Conservation (phyloP, 2,888 invertebrate genomes). For the Pristionchus japonicus region DNA sequence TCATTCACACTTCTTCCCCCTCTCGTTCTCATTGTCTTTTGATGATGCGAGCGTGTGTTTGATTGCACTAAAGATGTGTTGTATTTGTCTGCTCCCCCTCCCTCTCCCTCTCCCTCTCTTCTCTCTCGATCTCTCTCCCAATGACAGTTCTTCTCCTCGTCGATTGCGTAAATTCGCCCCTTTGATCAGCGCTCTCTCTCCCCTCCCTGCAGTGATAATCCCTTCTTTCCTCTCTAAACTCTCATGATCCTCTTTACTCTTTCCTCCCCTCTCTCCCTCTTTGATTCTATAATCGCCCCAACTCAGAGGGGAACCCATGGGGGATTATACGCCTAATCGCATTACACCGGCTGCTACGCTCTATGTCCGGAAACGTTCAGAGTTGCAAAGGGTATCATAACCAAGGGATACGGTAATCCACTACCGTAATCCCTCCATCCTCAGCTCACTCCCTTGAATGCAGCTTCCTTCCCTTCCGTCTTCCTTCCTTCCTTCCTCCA, state of each 20-base stretch:
- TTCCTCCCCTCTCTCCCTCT: not conserved
- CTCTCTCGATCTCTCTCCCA: too few species aligned
- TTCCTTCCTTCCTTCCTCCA: not conserved
- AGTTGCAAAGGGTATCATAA: not conserved
- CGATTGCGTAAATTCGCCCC: not conserved
- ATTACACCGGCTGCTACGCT: not conserved
- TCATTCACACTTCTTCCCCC: not conserved
- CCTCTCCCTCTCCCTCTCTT: too few species aligned
- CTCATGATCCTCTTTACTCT: conserved; percentile 12
- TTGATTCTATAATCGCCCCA: not conserved
- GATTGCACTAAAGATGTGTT: conserved; percentile 5
- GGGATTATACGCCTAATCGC: not conserved
- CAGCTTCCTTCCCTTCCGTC: not conserved
- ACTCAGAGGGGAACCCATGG: not conserved
- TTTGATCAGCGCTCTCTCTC: conserved; percentile 4
- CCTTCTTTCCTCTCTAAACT: not conserved
- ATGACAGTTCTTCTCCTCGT: not conserved
- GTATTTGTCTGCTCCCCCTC: not conserved
- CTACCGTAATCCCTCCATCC: not conserved
- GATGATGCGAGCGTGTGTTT: conserved; percentile 11
- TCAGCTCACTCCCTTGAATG: not conserved
- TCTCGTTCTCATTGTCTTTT: not conserved
- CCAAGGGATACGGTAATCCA: not conserved
- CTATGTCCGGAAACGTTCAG: not conserved
- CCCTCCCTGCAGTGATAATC: not conserved